These are phyloP conservation scores for Cydia strobilella DNA, from an alignment of 1,140 invertebrate genomes.

Conservation along the genomic window DNA sequence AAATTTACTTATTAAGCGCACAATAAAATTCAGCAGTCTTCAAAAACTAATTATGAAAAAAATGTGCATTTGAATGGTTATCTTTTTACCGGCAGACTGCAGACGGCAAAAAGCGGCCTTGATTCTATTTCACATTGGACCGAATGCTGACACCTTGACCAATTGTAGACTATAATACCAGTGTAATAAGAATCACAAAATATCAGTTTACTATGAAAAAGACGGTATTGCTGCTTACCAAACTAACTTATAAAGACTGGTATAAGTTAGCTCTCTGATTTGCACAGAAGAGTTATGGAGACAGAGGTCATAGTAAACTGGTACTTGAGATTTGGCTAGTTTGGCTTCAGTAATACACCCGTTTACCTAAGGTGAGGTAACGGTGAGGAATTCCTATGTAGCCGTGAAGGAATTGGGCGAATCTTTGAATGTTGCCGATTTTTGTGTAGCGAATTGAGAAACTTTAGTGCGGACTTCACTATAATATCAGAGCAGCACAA, in stretches of 20 bases:
- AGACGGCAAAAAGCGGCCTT: slow-evolving; percentile 22
- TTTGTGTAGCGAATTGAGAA: neutral
- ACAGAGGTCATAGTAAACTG: neutral
- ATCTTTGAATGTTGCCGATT: neutral
- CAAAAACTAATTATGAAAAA: slow-evolving; percentile 7
- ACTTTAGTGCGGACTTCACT: too few relatives aligned
- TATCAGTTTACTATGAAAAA: too few relatives aligned
- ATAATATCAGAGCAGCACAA: too few relatives aligned
- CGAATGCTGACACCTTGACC: neutral
- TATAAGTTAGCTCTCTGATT: neutral
- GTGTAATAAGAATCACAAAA: neutral
- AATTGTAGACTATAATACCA: neutral
- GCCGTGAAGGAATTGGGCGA: neutral
- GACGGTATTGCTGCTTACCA: neutral
- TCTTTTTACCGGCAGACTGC: slow-evolving; percentile 9
- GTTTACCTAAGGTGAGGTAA: neutral
- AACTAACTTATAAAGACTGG: neutral
- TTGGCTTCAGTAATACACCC: neutral
- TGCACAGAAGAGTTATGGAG: neutral
- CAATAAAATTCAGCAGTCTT: neutral
- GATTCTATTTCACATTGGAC: slow-evolving; percentile 12
- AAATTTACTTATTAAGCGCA: neutral
- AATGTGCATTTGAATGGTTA: slow-evolving; percentile 1
- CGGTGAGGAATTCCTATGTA: neutral
- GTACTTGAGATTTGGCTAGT: neutral